Base-by-base conservation (phyloP, 2,797 vertebrate species). In the Tinamus major region DNA sequence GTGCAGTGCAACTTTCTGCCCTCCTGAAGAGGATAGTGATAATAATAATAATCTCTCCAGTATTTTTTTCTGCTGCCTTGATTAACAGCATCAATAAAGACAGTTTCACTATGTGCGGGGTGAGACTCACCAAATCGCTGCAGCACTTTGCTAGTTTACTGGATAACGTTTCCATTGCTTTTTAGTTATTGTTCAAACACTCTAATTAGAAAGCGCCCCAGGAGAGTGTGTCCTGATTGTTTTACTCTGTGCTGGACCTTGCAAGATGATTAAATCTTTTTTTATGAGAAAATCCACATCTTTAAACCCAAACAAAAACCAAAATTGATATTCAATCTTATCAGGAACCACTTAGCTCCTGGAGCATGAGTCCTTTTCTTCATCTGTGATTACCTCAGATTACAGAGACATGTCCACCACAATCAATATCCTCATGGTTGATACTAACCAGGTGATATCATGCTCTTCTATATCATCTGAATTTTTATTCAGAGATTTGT, bases 31-130 rank as follows among this genome's bases (percentile, higher is more conserved):
- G 81, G 74, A 61, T 41, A 77, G 27, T 46, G 75, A 69, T 64
- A 88, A 79, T 39, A 77, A n/a, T 46, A 78, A 69, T 61, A 91
- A 79, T 37, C 51, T 63, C 13, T 4, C 21, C 39, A 53, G 29
- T 19, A 55, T 26, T 74, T 93, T 92, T 37, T 7, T 21, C 41
- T 63, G 48, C 31, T 90, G 61, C 14, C 64, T 82, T 84, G 78
- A 95, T 95, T 88, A 96, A 86, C 82, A 92, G 44, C 70, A 90
- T 94, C 87, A 94, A 88, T 95, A 94, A 93, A 85, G 64, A 90
- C 83, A 91, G 79, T 79, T 90, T 90, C 51, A 91, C 92, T 93
- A 86, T n/a, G 63, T 35, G 44, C 79, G 29, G 67, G 59, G 61
- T 41, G 33, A 95, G 35, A 76, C 59, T 83, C 31, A 37, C 49